Evolutionary conservation across 1,140 invertebrate species (phyloP), one percentile per base, ranked within the genome.

Genomic region (Oreohelix idahoensis): DNA sequence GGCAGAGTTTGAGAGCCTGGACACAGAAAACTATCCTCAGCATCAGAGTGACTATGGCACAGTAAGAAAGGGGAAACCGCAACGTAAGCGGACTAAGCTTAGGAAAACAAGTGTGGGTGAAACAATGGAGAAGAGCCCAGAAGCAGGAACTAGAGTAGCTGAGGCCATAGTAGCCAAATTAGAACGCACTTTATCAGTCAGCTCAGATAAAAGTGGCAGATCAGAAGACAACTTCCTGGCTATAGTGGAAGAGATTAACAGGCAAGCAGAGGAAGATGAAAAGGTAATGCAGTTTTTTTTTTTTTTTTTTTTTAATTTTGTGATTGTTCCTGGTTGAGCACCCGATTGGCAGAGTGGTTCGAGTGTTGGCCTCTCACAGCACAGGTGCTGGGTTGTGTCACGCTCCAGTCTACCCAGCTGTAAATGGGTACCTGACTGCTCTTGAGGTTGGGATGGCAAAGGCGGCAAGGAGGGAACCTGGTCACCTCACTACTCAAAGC

Each of bases 1-100:
- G 39, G 91, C 92, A 29, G 92, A 87, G 26, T 93, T 90, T 87
- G 92, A 94, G 0, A 89, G 94, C 29, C 89, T 92, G 87, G 93
- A 76, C 85, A 87, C 29, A 26, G 77, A 79, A 17, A 58, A 51
- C 49, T 36, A 4, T 11, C 17, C 23, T 26, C 38, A 45, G 15
- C 35, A 42, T 49, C 35, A 23, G n/a, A 58, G n/a, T 32, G 75
- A 77, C 1, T 35, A 36, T 23, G 77, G 77, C 35, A 10, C 58
- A 10, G 58, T 20, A 36, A 79, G 53, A 39, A 79, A 79, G 58
- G 20, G 66, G 51, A 66, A 87, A 86, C 73, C 87, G 84, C 23
- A 75, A 70, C 45, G 82, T 49, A 73, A 35, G 26, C 13, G 76
- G 36, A 45, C 36, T 70, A 66, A 79, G 63, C 13, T 82, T 74